Base-by-base conservation (phyloP, 1,140 invertebrate genomes). In the Metopolophium dirhodum region DNA sequence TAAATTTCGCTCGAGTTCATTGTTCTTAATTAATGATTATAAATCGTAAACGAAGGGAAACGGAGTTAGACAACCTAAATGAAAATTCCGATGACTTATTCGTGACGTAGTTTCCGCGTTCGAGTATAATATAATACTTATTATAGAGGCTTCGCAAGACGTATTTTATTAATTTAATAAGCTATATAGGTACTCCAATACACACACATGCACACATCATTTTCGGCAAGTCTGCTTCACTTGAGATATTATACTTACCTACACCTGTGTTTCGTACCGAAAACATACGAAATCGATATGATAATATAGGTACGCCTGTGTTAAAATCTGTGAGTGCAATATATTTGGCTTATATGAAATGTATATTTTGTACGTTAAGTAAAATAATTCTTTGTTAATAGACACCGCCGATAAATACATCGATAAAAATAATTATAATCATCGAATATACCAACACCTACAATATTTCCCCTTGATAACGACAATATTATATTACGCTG, bases 21-120 rank as follows among this genome's bases (percentile, higher is more conserved):
- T 54, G 49, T 54, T 89, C 23, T 23, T 89, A 89, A 89, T 89
- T 89, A 89, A 89, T 89, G 88, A 89, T 89, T 89, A 89, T 89
- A 57, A 57, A 89, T 89, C 23, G n/a, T 57, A 51, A 89, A 89
- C 9, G 88, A 41, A 37, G 35, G 26, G 49, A 89, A 57, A 89
- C 51, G 49, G 35, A 54, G 49, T 49, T 35, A 88, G 35, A 89
- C 88, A 89, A 37, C 49, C 49, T 57, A 57, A 89, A 89, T 89
- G 49, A 57, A 89, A 54, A 89, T 54, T 54, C 35, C 23, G 88
- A 89, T 57, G 51, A 89, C 88, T 89, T 57, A 89, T 89, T 57
- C 9, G 35, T 7, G 49, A 57, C 35, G 49, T 23, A 89, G n/a
- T 30, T 54, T 51, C 87, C 20, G 20, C 23, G 47, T 37, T 51